Percentiles rank a stretch among this genome's conserved stretches.
Conservation (phyloP, 2,888 invertebrate genomes). For the Pterostichus madidus region DNA sequence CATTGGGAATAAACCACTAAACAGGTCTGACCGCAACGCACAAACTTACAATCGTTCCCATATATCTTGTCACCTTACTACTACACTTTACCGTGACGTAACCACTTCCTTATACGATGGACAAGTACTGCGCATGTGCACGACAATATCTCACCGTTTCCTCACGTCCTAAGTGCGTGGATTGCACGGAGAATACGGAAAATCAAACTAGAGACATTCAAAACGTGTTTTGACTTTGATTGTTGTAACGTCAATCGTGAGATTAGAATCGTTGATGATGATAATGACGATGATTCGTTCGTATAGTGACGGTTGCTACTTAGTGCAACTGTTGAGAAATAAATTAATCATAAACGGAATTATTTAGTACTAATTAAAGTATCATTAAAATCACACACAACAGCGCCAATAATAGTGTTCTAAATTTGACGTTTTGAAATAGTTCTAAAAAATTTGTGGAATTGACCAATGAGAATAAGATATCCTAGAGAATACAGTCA, state of each 20-base stretch:
- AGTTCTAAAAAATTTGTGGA: too few species aligned
- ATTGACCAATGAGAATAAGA: too few species aligned
- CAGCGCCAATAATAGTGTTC: too few species aligned
- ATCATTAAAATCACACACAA: too few species aligned
- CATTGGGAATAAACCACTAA: background rate
- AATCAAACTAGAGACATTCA: background rate
- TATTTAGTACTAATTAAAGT: background rate
- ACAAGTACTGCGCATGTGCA: constrained; percentile 1
- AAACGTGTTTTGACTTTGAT: constrained; percentile 17
- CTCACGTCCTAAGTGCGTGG: background rate
- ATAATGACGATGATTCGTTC: too few species aligned
- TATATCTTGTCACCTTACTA: constrained; percentile 14
- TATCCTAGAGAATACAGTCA: too few species aligned
- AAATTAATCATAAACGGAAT: background rate
- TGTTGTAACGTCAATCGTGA: constrained; percentile 11
- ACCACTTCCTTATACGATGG: background rate
- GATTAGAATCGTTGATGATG: background rate
- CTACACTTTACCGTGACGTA: constrained; percentile 19
- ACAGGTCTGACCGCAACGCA: constrained; percentile 1
- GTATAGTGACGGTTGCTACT: background rate
- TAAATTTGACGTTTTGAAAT: too few species aligned
- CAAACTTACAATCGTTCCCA: constrained; percentile 5
- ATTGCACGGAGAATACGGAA: background rate
- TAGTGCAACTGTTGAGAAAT: background rate
- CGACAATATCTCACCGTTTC: background rate